A percentile compares a stretch with the other conserved stretches of the same genome.
Conservation (phyloP, 2,797 vertebrate genomes). For the Tapirus indicus region DNA sequence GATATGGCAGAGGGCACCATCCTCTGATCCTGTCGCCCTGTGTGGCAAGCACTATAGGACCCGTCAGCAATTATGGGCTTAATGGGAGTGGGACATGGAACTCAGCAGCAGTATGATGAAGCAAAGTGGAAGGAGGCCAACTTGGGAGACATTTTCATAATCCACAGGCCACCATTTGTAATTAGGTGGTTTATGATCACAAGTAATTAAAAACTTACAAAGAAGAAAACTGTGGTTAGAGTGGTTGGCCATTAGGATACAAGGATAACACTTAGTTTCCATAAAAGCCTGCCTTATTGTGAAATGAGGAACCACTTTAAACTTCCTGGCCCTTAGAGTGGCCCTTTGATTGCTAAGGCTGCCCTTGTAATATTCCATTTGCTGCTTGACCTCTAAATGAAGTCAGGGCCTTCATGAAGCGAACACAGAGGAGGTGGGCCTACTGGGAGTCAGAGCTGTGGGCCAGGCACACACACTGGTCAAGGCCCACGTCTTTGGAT, state of each 20-base stretch:
- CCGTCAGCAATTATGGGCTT: neutral
- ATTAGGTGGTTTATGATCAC: neutral
- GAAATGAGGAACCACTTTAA: conserved; percentile 13
- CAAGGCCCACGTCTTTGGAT: neutral
- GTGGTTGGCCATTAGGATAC: neutral
- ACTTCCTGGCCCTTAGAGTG: neutral
- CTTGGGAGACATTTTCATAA: neutral
- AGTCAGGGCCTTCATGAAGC: neutral
- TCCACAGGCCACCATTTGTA: neutral
- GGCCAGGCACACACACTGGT: rapidly evolving
- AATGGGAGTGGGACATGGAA: neutral
- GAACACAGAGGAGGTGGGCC: neutral
- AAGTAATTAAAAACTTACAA: neutral
- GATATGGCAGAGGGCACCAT: neutral
- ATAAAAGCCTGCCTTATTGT: neutral
- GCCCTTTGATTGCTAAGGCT: neutral
- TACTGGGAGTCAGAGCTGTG: neutral
- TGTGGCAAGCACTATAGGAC: no score
- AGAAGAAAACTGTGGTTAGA: neutral
- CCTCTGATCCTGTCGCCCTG: neutral
- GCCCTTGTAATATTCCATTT: neutral
- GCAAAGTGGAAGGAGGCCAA: neutral
- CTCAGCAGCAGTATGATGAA: neutral
- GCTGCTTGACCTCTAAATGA: neutral
- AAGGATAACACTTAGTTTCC: neutral